Percentiles rank a stretch among this genome's conserved stretches.
Conservation (phyloP, 2,797 vertebrate species). For the Vultur gryphus region DNA sequence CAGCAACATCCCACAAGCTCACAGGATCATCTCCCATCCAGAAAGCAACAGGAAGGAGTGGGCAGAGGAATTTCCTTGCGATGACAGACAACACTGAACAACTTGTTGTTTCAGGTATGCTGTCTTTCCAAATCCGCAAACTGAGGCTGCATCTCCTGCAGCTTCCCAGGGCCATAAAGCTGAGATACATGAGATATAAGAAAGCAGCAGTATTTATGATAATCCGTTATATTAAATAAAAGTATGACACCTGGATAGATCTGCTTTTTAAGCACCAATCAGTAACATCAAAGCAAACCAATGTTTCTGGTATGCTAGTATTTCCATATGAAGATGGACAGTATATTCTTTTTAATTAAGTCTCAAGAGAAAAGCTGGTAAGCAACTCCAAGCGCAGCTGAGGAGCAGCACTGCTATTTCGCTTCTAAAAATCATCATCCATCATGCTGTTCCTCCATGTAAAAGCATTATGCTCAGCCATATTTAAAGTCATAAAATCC, state of each 20-base stretch:
- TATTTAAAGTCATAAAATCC: constrained; percentile 11
- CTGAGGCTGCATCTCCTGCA: background rate
- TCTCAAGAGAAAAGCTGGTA: constrained; percentile 1
- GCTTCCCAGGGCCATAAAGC: background rate
- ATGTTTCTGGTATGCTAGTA: background rate
- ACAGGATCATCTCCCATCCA: background rate
- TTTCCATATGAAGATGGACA: background rate
- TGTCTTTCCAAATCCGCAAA: background rate
- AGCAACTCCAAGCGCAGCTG: background rate
- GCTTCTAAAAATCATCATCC: background rate
- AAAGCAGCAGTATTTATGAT: background rate
- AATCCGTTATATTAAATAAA: background rate
- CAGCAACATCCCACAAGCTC: background rate
- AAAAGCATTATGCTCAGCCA: background rate
- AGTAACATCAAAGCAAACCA: background rate
- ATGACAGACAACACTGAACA: background rate
- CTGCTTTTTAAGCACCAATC: background rate
- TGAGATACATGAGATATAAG: background rate
- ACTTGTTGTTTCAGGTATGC: background rate
- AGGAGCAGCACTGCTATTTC: background rate
- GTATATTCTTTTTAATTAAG: constrained; percentile 13
- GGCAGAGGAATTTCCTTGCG: background rate
- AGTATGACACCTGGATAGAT: background rate
- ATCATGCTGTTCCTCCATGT: background rate
- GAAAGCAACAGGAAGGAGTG: constrained; percentile 2